Evolutionary conservation across 2,797 vertebrate genomes (phyloP).

Genomic region (Melanotaenia trifasciata): DNA sequence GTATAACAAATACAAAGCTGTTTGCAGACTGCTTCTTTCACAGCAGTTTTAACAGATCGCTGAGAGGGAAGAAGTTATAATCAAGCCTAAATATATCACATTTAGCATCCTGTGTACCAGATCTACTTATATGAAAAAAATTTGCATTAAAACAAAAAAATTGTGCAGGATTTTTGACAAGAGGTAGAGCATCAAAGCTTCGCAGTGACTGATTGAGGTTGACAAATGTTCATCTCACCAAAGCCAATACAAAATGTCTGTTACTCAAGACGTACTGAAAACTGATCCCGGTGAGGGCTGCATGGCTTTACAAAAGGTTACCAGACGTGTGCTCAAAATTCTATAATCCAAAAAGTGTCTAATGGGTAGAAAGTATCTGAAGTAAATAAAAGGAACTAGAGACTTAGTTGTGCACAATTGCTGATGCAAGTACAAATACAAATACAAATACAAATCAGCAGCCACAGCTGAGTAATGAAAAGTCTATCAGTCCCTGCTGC

Average conservation of each 20-base stretch:
- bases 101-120: slow-evolving; percentile 70
- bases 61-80: slow-evolving; percentile 58
- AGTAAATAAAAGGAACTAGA: slow-evolving; percentile 16
- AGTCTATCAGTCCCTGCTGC: slow-evolving; percentile 54
- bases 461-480: slow-evolving; percentile 51
- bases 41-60: slow-evolving; percentile 57
- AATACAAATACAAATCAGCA: slow-evolving; percentile 42
- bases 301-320: slow-evolving; percentile 9
- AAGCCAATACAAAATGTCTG: slow-evolving; percentile 36
- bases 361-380: neutral
- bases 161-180: slow-evolving; percentile 33
- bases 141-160: slow-evolving; percentile 42
- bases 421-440: slow-evolving; percentile 25
- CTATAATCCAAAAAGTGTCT: slow-evolving; percentile 1
- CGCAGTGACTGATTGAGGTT: slow-evolving; percentile 19
- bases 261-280: slow-evolving; percentile 29
- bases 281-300: slow-evolving; percentile 9
- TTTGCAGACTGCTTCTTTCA: slow-evolving; percentile 26
- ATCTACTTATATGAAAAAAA: slow-evolving; percentile 72
- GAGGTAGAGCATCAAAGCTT: slow-evolving; percentile 34
- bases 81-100: slow-evolving; percentile 77
- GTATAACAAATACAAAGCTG: slow-evolving; percentile 29
- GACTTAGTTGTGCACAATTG: slow-evolving; percentile 32
- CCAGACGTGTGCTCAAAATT: slow-evolving; percentile 14
- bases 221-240: slow-evolving; percentile 31